Evolutionary conservation across 2,888 invertebrate genomes (phyloP).

Genomic region (Plutella xylostella): DNA sequence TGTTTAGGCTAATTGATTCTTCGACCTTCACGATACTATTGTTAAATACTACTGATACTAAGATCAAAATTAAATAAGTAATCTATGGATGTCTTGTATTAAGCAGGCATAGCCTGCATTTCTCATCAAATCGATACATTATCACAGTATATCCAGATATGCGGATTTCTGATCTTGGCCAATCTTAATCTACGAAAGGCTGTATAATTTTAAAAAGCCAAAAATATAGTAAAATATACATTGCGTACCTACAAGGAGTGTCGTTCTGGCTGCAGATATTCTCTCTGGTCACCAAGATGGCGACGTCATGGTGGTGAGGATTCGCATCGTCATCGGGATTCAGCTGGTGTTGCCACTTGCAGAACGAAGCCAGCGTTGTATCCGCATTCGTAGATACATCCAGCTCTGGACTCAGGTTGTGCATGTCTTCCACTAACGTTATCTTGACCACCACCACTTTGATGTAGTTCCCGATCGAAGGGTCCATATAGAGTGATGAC

Average conservation of each 20-base stretch:
- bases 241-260: constrained; percentile 62
- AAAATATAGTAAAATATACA: not conserved
- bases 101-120: no score
- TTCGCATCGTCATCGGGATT: constrained; percentile 83
- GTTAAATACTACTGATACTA: no score
- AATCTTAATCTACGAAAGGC: no score
- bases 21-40: no score
- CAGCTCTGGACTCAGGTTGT: constrained; percentile 70
- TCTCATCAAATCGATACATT: no score
- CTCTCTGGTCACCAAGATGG: constrained; percentile 84
- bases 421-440: constrained; percentile 77
- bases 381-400: constrained; percentile 86
- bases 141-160: no score
- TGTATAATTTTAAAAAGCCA: constrained; percentile 11
- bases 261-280: constrained; percentile 76
- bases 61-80: no score
- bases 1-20: no score
- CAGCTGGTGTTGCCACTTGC: constrained; percentile 82
- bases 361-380: constrained; percentile 85
- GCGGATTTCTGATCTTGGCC: no score
- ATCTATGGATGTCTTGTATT: no score
- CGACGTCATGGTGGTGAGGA: constrained; percentile 92
- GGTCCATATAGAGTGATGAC: constrained; percentile 85
- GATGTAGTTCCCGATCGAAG: constrained; percentile 90
- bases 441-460: constrained; percentile 91